Base-by-base conservation (phyloP, 2,888 invertebrate species). In the Aleiodes leptofemur region DNA sequence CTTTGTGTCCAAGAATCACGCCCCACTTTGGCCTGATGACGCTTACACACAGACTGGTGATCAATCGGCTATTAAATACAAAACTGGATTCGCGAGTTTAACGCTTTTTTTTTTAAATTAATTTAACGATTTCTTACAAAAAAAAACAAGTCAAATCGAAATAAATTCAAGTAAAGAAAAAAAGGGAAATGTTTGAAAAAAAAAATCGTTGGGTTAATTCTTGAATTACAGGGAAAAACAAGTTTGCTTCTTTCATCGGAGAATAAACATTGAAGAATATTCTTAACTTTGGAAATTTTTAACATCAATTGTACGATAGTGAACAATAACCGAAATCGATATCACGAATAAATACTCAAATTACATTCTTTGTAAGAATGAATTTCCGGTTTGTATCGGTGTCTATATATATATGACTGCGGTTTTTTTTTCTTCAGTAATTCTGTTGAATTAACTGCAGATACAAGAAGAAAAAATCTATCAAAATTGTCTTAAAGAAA, bases 1-100 rank as follows among this genome's bases (percentile, higher is more conserved):
- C 64, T n/a, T 38, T 23, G 16, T 53, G 16, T 53, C 14, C 16
- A 53, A 53, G 43, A 43, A 59, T 43, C 64, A 64, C 64, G 48
- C 48, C 48, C 64, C 48, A 64, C 64, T 64, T 64, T 64, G 48
- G 43, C 48, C 48, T 64, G 64, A 64, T 48, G 64, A 59, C 59
- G 59, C 4, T 59, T 13, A 59, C 59, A 59, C 59, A 29, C 14
- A 6, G 53, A 14, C 14, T 23, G 23, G 64, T 64, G 48, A 64
- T 64, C 64, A 64, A 64, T 64, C 48, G 64, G 64, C 64, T 64
- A 64, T 64, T 64, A 64, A 64, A 64, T 64, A 64, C 48, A 64
- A 64, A 64, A 64, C 64, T 64, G 43, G 64, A 64, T 64, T 48
- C 23, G 13, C 64, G 23, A 64, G 48, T 64, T 48, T 43, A 11